phyloP scores from a whole-genome alignment of 2,888 invertebrate genomes.

The Hybos culiciformis region DNA sequence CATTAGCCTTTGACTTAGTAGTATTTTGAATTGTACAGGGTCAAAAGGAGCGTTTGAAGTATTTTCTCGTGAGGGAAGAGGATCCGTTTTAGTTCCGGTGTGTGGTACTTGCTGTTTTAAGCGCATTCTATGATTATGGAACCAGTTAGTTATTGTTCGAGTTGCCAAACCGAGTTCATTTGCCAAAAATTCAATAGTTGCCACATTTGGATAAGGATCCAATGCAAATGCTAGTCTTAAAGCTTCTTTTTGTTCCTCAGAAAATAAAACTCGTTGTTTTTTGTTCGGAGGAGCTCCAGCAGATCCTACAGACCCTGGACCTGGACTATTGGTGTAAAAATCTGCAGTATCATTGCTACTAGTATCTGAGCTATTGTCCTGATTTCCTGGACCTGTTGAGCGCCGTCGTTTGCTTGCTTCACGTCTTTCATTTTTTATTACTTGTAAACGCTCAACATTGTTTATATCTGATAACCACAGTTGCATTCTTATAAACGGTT shows the following conservation, averaged over 20 bases:
- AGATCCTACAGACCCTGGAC: constrained; percentile 43
- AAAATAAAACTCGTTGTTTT: constrained; percentile 91
- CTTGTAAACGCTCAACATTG: constrained; percentile 85
- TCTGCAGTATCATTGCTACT: constrained; percentile 80
- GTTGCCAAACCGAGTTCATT: constrained; percentile 81
- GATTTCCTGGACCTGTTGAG: constrained; percentile 67
- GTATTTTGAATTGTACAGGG: constrained; percentile 78
- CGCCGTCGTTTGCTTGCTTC: constrained; percentile 84
- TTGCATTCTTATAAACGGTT: constrained; percentile 93
- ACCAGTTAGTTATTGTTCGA: constrained; percentile 98
- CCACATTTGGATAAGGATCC: constrained; percentile 94
- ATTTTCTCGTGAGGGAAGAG: constrained; percentile 57
- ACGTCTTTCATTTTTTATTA: constrained; percentile 76
- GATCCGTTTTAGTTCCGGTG: constrained; percentile 53
- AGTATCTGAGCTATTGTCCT: constrained; percentile 77
- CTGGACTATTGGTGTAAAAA: constrained; percentile 74
- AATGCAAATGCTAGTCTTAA: constrained; percentile 84
- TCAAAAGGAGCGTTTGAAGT: constrained; percentile 69
- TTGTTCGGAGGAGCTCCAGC: constrained; percentile 72
- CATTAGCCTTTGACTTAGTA: constrained; percentile 76
- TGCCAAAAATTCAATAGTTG: constrained; percentile 90
- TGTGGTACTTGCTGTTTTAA: constrained; percentile 83
- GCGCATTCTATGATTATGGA: constrained; percentile 98
- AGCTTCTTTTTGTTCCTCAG: constrained; percentile 96
- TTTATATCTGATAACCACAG: constrained; percentile 92